Evolutionary conservation across 2,113 vertebrate genomes (phyloP).

Genomic region (Egretta garzetta): DNA sequence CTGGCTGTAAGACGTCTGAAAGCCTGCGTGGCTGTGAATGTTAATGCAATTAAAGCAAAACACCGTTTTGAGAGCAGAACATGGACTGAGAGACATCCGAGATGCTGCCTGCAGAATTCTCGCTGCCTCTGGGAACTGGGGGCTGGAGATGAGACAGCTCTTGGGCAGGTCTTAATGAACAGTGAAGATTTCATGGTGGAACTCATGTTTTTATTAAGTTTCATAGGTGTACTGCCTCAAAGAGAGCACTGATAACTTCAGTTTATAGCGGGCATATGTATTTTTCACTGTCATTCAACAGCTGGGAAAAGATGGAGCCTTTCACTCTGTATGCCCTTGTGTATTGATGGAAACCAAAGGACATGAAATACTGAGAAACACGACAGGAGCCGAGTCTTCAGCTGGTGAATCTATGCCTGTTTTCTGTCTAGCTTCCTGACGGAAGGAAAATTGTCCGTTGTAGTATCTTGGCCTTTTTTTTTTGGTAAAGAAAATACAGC

Average conservation of each 20-base stretch:
- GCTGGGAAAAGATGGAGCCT: not conserved
- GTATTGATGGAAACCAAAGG: not conserved
- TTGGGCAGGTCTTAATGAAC: not conserved
- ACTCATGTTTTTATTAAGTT: not conserved
- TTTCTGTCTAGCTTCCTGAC: not conserved
- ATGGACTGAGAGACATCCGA: not conserved
- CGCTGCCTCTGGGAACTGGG: not conserved
- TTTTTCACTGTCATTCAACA: not conserved
- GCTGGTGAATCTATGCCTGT: not conserved
- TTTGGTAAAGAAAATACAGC: not conserved
- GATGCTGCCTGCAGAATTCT: not conserved
- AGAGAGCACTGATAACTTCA: not conserved
- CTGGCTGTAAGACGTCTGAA: not conserved
- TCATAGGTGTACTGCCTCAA: not conserved
- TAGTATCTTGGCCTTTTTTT: not conserved
- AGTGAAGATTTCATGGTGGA: not conserved
- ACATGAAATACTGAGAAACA: not conserved
- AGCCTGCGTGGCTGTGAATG: not conserved
- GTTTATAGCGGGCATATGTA: not conserved
- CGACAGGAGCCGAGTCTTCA: not conserved
- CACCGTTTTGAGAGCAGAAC: not conserved
- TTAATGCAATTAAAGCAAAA: not conserved
- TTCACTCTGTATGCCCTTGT: not conserved
- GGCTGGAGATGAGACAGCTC: not conserved
- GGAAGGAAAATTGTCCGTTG: not conserved